phyloP scores from a whole-genome alignment of 1,140 invertebrate genomes.

The Achroia grisella region DNA sequence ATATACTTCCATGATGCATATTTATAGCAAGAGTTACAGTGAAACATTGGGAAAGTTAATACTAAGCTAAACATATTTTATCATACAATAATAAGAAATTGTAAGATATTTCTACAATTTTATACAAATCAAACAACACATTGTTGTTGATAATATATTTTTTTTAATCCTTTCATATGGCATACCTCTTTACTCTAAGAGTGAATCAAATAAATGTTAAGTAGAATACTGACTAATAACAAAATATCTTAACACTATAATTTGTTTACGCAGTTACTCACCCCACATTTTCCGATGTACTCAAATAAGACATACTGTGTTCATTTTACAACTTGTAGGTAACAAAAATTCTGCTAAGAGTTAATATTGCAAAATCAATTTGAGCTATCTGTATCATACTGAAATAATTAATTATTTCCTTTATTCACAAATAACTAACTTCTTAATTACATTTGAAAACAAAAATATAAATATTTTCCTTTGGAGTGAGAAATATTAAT shows the following conservation, averaged over 20 bases:
- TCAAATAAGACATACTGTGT: slow-evolving; percentile 72
- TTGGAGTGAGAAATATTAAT: slow-evolving; percentile 28
- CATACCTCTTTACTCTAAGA: too few species aligned
- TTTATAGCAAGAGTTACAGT: too few species aligned
- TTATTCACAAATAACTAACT: slow-evolving; percentile 9
- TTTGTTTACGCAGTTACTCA: slow-evolving; percentile 21
- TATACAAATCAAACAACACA: background rate
- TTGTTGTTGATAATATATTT: background rate
- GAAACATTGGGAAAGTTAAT: too few species aligned
- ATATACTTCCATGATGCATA: too few species aligned
- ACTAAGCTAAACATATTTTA: too few species aligned
- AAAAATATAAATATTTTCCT: slow-evolving; percentile 47
- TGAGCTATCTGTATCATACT: slow-evolving; percentile 65
- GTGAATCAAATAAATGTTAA: too few species aligned
- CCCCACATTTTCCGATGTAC: slow-evolving; percentile 71
- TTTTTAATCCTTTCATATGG: too few species aligned
- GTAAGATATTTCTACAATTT: too few species aligned
- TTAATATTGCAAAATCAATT: slow-evolving; percentile 40
- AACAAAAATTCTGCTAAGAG: slow-evolving; percentile 43
- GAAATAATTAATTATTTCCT: slow-evolving; percentile 21
- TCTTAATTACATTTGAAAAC: slow-evolving; percentile 19
- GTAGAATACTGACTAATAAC: too few species aligned
- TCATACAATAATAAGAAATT: too few species aligned
- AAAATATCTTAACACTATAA: too few species aligned
- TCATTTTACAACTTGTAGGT: slow-evolving; percentile 61